Base-by-base conservation (phyloP, 1,140 invertebrate genomes). In the Bombus waltoni region DNA sequence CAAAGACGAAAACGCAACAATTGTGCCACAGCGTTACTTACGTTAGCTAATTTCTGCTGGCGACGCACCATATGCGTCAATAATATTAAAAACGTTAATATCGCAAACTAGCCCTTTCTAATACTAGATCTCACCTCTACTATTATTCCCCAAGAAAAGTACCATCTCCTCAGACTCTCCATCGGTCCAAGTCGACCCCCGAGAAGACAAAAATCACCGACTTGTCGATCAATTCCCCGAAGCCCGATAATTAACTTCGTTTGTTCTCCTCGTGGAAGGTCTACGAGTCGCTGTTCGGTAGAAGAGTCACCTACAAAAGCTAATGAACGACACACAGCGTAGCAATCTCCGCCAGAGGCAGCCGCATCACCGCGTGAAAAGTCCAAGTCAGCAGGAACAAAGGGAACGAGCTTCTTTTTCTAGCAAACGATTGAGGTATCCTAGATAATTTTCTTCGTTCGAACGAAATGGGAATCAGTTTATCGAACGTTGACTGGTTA, bases 291-390 rank as follows among this genome's bases (percentile, higher is more conserved):
- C n/a, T 66, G 70, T 70, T 42, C 65, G 80, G 62, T 65, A n/a
- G 44, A 2, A 18, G 66, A 77, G 70, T 40, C 62, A 74, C 77
- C 62, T 79, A 79, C 87, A 86, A 89, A 86, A 89, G 87, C 88
- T 89, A 89, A 89, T 89, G 88, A 89, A 88, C 88, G 88, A 86
- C 88, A 86, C 85, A 81, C 81, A 82, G 81, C 47, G 62, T 66
- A 62, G 78, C 87, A 78, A 74, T 86, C 83, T 85, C 83, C 79
- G 79, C 42, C 35, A 57, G 57, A 88, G 83, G 88, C 88, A 88
- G 83, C 44, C 83, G 75, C 59, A 73, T 78, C 83, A 79, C n/a
- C 65, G 35, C 35, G 53, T 25, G 47, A 78, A 70, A 84, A 53
- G 13, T 38, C 25, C 10, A 13, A 71, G 75, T 84, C 75, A 78